Percentiles rank a stretch among this genome's conserved stretches.
phyloP scores from a whole-genome alignment of 2,888 invertebrate genomes.

The Aspidiotus destructor region DNA sequence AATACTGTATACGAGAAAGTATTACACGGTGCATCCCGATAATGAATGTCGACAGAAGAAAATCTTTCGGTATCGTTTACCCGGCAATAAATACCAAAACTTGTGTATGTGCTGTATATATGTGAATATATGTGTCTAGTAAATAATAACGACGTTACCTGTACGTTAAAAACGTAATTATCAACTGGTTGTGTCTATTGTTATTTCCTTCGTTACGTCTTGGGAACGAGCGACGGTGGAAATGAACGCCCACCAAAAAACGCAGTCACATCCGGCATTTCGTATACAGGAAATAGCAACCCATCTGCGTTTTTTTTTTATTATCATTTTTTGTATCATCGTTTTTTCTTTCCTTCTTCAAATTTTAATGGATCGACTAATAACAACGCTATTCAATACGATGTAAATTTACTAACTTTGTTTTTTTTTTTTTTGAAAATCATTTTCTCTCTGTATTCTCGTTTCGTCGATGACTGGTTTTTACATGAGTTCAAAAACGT shows the following conservation, averaged over 20 bases:
- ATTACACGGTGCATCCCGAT: too few species aligned
- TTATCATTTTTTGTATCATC: slow-evolving; percentile 1
- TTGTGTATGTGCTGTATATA: too few species aligned
- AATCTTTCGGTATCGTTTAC: slow-evolving; percentile 5
- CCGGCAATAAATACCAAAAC: too few species aligned
- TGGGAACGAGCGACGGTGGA: slow-evolving; percentile 28
- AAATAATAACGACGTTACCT: slow-evolving; percentile 28
- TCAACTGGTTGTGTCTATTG: slow-evolving; percentile 30
- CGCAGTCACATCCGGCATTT: slow-evolving; percentile 32
- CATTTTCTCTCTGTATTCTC: too few species aligned
- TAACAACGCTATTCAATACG: background rate
- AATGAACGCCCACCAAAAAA: slow-evolving; percentile 30
- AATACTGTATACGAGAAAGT: background rate
- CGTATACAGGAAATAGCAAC: slow-evolving; percentile 27
- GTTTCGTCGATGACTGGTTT: too few species aligned
- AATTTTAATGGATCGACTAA: slow-evolving; percentile 9
- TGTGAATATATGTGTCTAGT: background rate
- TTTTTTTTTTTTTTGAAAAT: too few species aligned
- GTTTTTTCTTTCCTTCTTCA: background rate
- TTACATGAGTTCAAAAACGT: too few species aligned
- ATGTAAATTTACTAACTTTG: background rate
- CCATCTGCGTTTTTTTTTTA: slow-evolving; percentile 19
- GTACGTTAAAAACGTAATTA: slow-evolving; percentile 32
- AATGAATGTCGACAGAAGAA: background rate
- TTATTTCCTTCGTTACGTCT: slow-evolving; percentile 23